phyloP scores from a whole-genome alignment of 2,113 vertebrate species.

The Porphyrio hochstetteri region DNA sequence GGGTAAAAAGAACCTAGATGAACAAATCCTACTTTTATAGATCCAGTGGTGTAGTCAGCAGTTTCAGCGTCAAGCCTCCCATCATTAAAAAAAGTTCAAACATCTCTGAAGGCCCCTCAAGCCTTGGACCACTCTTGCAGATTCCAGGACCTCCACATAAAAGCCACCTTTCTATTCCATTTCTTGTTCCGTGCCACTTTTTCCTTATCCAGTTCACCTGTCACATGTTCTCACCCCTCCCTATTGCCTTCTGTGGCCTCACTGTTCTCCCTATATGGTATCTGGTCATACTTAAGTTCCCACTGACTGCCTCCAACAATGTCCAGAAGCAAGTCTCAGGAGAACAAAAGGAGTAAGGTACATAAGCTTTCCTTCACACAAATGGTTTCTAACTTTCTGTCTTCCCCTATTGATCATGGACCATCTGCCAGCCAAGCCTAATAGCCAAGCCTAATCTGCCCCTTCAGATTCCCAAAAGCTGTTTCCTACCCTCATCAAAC shows the following conservation, averaged over 20 bases:
- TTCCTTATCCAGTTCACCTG: neutral
- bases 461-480: neutral
- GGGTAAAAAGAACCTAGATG: neutral
- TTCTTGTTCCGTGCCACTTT: neutral
- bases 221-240: neutral
- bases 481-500: neutral
- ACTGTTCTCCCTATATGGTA: neutral
- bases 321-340: neutral
- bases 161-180: neutral
- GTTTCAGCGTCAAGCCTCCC: neutral
- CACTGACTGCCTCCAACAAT: neutral
- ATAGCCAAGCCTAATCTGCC: neutral
- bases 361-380: neutral
- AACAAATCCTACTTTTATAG: neutral
- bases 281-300: neutral
- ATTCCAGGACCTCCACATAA: neutral
- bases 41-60: neutral
- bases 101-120: neutral
- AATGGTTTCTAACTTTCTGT: neutral
- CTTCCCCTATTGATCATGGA: neutral
- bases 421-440: neutral
- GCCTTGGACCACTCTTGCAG: neutral
- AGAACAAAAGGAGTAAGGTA: neutral
- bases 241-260: neutral
- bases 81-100: neutral